Percentiles rank a stretch among this genome's conserved stretches.
Evolutionary conservation across 2,888 invertebrate species (phyloP).

Genomic region (Hyalella azteca): DNA sequence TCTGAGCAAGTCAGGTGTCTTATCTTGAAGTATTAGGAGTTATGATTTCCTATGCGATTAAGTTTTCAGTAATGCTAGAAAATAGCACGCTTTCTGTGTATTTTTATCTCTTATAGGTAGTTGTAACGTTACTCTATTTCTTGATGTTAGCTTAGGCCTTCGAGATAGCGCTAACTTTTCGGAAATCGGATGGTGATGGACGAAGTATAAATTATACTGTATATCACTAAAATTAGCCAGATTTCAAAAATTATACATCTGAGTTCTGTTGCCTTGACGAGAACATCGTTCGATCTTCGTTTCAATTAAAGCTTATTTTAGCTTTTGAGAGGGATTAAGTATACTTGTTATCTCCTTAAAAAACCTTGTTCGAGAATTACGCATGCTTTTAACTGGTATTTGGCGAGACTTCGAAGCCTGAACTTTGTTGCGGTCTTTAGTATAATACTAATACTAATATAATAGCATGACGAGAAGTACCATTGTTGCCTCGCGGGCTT

Average conservation of each 20-base stretch:
- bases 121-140: not conserved
- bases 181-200: too few relatives aligned
- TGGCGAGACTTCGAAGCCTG: too few relatives aligned
- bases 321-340: not conserved
- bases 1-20: too few relatives aligned
- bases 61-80: conserved; percentile 3
- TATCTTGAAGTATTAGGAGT: too few relatives aligned
- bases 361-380: not conserved
- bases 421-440: too few relatives aligned
- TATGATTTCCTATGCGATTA: too few relatives aligned
- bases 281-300: too few relatives aligned
- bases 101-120: not conserved
- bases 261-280: too few relatives aligned
- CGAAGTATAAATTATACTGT: too few relatives aligned
- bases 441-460: too few relatives aligned
- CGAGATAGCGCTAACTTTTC: not conserved
- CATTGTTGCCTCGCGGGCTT: conserved; percentile 23
- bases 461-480: conserved; percentile 7
- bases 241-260: too few relatives aligned
- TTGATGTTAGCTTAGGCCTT: not conserved
- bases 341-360: not conserved
- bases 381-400: conserved; percentile 23
- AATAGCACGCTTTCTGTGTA: not conserved
- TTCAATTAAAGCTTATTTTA: not conserved
- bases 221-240: too few relatives aligned